These are phyloP conservation scores for Venustaconcha ellipsiformis DNA, from an alignment of 1,140 invertebrate genomes.

Conservation along the genomic window DNA sequence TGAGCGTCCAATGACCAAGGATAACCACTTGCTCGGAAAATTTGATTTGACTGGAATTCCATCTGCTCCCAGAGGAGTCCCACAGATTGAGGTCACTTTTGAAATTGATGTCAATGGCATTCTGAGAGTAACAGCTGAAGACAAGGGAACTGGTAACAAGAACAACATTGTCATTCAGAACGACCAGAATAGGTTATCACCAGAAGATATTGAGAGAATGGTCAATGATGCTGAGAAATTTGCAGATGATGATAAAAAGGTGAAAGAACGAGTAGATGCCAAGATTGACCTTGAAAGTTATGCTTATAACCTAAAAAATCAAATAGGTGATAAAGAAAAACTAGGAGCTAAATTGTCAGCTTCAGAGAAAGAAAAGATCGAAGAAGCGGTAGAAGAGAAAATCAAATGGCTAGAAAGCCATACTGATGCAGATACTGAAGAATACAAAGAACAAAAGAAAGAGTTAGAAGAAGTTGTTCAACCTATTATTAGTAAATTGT, in stretches of 20 bases:
- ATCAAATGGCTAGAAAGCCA: slow-evolving; percentile 99
- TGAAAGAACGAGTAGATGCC: slow-evolving; percentile 95
- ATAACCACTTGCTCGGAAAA: slow-evolving; percentile 97
- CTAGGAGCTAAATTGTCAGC: slow-evolving; percentile 92
- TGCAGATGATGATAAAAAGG: slow-evolving; percentile 57
- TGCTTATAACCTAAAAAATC: slow-evolving; percentile 95
- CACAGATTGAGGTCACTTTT: slow-evolving; percentile 99
- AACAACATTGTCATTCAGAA: slow-evolving; percentile 99
- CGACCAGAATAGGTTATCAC: slow-evolving; percentile 95
- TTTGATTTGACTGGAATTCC: slow-evolving; percentile 99
- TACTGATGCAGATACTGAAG: slow-evolving; percentile 92
- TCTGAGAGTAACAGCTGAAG: slow-evolving; percentile 91
- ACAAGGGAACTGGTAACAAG: slow-evolving; percentile 98
- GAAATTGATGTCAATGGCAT: slow-evolving; percentile 99
- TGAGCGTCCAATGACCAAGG: slow-evolving; percentile 99
- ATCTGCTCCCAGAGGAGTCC: slow-evolving; percentile 96
- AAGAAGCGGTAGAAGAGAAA: slow-evolving; percentile 92
- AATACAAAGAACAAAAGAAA: slow-evolving; percentile 98
- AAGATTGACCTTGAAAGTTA: slow-evolving; percentile 92
- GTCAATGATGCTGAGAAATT: slow-evolving; percentile 73
- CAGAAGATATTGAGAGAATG: slow-evolving; percentile 99
- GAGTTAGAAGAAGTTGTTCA: slow-evolving; percentile 95
- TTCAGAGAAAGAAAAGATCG: slow-evolving; percentile 96
- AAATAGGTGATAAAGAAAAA: slow-evolving; percentile 97
- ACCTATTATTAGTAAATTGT: slow-evolving; percentile 97